These are phyloP conservation scores for Drosophila rellima DNA, from an alignment of 2,888 invertebrate species.

Conservation along the genomic window DNA sequence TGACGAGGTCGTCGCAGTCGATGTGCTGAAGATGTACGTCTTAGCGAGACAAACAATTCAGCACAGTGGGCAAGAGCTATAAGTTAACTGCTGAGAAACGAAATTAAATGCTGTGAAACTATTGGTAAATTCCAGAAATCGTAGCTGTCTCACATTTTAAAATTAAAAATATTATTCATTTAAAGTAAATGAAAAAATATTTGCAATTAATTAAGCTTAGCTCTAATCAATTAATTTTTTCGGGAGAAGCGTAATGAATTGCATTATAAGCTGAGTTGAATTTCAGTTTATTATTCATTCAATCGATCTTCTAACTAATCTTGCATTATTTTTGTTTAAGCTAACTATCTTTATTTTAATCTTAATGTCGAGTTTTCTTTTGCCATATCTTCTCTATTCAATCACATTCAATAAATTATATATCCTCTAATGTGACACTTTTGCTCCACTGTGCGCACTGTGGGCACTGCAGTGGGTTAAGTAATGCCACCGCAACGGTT, in stretches of 20 bases:
- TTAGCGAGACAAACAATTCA: constrained; percentile 21
- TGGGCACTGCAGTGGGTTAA: constrained; percentile 36
- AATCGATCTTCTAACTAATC: too few species aligned
- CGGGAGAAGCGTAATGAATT: too few species aligned
- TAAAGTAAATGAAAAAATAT: too few species aligned
- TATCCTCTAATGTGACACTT: neutral
- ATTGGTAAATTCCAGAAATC: too few species aligned
- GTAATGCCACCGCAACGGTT: constrained; percentile 52
- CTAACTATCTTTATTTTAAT: too few species aligned
- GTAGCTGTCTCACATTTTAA: neutral
- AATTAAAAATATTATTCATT: neutral
- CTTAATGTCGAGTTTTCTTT: too few species aligned
- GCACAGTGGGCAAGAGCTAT: constrained; percentile 19
- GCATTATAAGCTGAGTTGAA: too few species aligned
- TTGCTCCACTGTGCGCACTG: constrained; percentile 24
- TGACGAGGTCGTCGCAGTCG: constrained; percentile 48
- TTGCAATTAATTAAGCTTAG: too few species aligned
- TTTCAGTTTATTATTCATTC: too few species aligned
- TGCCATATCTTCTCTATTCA: too few species aligned
- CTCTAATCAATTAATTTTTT: too few species aligned
- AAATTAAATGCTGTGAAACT: neutral
- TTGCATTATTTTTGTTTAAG: too few species aligned
- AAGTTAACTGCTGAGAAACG: neutral
- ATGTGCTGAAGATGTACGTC: constrained; percentile 37
- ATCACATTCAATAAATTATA: neutral